A percentile compares a stretch with the other conserved stretches of the same genome.
These are phyloP conservation scores for Leuctra nigra DNA, from an alignment of 2,888 invertebrate species.

Conservation along the genomic window DNA sequence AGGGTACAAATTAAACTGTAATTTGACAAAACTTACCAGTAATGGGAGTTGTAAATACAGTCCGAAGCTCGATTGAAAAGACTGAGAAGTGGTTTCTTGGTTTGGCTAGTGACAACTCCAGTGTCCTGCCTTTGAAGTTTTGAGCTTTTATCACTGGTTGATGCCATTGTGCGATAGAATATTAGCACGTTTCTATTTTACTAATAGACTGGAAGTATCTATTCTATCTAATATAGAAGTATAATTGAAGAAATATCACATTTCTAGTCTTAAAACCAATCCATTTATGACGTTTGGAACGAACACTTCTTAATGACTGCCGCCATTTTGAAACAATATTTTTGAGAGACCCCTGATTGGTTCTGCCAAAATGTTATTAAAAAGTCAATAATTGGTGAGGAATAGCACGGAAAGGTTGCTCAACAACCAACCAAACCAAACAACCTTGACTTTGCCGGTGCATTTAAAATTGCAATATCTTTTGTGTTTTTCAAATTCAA, in stretches of 20 bases:
- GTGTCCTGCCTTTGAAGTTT: slow-evolving; percentile 28
- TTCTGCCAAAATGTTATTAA: too few species aligned
- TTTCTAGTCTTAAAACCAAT: background rate
- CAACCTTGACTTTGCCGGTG: too few species aligned
- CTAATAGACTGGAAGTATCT: background rate
- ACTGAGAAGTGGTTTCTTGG: slow-evolving; percentile 27
- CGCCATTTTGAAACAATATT: slow-evolving; percentile 4
- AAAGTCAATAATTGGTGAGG: too few species aligned
- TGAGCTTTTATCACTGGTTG: slow-evolving; percentile 22
- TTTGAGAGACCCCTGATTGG: background rate
- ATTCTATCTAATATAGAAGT: slow-evolving; percentile 2
- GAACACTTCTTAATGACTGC: background rate
- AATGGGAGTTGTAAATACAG: slow-evolving; percentile 80
- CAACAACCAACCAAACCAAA: too few species aligned
- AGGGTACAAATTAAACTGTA: background rate
- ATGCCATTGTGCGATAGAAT: slow-evolving; percentile 26
- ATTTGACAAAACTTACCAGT: slow-evolving; percentile 56
- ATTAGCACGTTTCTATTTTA: background rate
- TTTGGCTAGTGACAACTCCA: slow-evolving; percentile 24
- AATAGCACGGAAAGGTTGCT: too few species aligned
- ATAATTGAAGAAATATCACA: background rate
- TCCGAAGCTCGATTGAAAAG: slow-evolving; percentile 44
- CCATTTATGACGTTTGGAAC: background rate
- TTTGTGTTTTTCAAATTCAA: too few species aligned
- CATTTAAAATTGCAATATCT: too few species aligned